Base-by-base conservation (phyloP, 2,113 vertebrate genomes). In the Casuarius casuarius region DNA sequence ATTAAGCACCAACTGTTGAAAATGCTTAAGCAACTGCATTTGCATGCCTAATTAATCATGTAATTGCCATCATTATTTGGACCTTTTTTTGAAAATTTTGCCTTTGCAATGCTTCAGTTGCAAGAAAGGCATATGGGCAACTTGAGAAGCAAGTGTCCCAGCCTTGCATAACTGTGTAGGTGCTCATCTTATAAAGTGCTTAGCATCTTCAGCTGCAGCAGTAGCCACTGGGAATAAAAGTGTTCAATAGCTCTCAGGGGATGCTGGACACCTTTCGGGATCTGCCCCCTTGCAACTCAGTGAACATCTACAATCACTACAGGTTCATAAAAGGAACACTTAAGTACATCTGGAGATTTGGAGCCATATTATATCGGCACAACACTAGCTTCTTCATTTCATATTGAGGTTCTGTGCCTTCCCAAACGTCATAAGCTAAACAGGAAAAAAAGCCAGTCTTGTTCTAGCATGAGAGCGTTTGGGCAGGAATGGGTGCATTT, bases 41-140 rank as follows among this genome's bases (percentile, higher is more conserved):
- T 92, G 80, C 94, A 94, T 84, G 96, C 91, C 92, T 92, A 95
- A 97, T 97, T 96, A 97, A 97, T 96, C 94, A 92, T 72, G 72
- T 97, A 97, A 97, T 97, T 95, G 90, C 94, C 88, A n/a, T 94
- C 91, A 93, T 97, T 96, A 97, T 46, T 77, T 35, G 86, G 93
- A 85, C 77, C 95, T 81, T 90, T 96, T 95, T 90, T 92, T 90
- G 93, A 95, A 92, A 95, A 96, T 56, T n/a, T 90, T 88, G 92
- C 90, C 75, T 87, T 84, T 79, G 87, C 54, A 76, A 95, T 48
- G 83, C 91, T 95, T 91, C 80, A 56, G 1, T 12, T 56, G 71
- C 15, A 22, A 84, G 84, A 66, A 42, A 96, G 52, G 72, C 94
- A 82, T 63, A 85, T 58, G 84, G 89, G 84, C 82, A 74, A 83